Evolutionary conservation across 2,113 vertebrate genomes (phyloP).

Genomic region (Clarias batrachus): DNA sequence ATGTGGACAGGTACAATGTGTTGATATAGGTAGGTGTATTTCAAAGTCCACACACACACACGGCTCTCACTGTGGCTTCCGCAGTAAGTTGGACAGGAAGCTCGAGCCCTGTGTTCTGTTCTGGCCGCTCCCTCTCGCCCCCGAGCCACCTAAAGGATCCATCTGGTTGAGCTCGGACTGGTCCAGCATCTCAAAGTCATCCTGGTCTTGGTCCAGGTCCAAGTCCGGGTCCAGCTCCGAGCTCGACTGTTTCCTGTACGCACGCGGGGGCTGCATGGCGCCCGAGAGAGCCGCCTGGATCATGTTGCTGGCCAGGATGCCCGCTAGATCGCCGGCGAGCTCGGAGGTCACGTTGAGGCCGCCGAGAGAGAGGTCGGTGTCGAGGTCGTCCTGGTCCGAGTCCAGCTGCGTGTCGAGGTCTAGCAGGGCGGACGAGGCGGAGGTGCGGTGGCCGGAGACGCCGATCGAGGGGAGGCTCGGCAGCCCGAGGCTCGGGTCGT

Average conservation of each 20-base stretch:
- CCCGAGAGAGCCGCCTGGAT: conserved; percentile 86
- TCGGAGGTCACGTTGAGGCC: conserved; percentile 68
- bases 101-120: conserved; percentile 64
- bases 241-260: conserved; percentile 81
- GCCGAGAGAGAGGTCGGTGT: conserved; percentile 73
- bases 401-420: conserved; percentile 70
- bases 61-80: conserved; percentile 73
- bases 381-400: conserved; percentile 74
- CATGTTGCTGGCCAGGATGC: conserved; percentile 86
- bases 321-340: conserved; percentile 78
- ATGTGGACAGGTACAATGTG: conserved; percentile 21
- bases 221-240: conserved; percentile 92
- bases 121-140: conserved; percentile 46
- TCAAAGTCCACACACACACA: not conserved
- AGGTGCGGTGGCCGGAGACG: conserved; percentile 61
- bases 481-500: conserved; percentile 92
- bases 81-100: conserved; percentile 75
- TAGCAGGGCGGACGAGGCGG: conserved; percentile 57
- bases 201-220: conserved; percentile 90
- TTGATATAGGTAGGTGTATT: conserved; percentile 15
- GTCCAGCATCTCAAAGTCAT: conserved; percentile 98
- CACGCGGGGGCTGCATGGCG: conserved; percentile 75
- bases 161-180: conserved; percentile 93
- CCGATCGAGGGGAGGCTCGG: conserved; percentile 73
- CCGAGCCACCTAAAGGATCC: conserved; percentile 80